A percentile compares a stretch with the other conserved stretches of the same genome.
Conservation (phyloP, 1,140 invertebrate species). For the Drosophila tristis region DNA sequence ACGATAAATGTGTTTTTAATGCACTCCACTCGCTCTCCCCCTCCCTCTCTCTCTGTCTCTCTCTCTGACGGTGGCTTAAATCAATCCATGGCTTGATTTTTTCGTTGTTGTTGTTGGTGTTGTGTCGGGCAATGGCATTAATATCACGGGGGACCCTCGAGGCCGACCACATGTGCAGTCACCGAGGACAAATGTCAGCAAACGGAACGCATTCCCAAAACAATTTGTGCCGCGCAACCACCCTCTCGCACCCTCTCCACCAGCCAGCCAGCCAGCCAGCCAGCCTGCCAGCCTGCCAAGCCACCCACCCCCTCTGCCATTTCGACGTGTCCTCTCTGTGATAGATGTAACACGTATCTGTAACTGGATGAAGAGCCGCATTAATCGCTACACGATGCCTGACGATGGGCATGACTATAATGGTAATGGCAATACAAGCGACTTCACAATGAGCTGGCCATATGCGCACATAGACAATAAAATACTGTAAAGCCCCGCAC, state of each 20-base stretch:
- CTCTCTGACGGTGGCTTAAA: slow-evolving; percentile 23
- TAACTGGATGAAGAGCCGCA: slow-evolving; percentile 40
- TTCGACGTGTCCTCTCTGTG: slow-evolving; percentile 9
- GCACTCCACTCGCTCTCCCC: slow-evolving; percentile 14
- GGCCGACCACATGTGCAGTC: slow-evolving; percentile 37
- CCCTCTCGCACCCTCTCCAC: too few relatives aligned
- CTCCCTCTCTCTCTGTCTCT: too few relatives aligned
- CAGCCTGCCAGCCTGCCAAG: slow-evolving; percentile 6
- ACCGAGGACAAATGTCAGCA: slow-evolving; percentile 43
- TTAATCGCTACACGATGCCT: slow-evolving; percentile 69
- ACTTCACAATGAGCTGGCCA: slow-evolving; percentile 68
- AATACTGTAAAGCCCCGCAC: slow-evolving; percentile 35
- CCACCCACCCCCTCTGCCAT: too few relatives aligned
- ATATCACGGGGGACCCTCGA: slow-evolving; percentile 31
- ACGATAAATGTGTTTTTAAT: slow-evolving; percentile 26
- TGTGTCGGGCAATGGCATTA: slow-evolving; percentile 25
- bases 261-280: too few relatives aligned
- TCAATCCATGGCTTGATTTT: slow-evolving; percentile 31
- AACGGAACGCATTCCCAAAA: slow-evolving; percentile 18
- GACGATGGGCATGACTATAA: slow-evolving; percentile 67
- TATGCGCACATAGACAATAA: slow-evolving; percentile 74
- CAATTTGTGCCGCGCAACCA: too few relatives aligned
- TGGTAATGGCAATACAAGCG: slow-evolving; percentile 47
- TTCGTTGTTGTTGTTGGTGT: not conserved
- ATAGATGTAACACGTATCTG: slow-evolving; percentile 46